A percentile compares a stretch with the other conserved stretches of the same genome.
Conservation (phyloP, 2,888 invertebrate species). For the Melanophora roralis region DNA sequence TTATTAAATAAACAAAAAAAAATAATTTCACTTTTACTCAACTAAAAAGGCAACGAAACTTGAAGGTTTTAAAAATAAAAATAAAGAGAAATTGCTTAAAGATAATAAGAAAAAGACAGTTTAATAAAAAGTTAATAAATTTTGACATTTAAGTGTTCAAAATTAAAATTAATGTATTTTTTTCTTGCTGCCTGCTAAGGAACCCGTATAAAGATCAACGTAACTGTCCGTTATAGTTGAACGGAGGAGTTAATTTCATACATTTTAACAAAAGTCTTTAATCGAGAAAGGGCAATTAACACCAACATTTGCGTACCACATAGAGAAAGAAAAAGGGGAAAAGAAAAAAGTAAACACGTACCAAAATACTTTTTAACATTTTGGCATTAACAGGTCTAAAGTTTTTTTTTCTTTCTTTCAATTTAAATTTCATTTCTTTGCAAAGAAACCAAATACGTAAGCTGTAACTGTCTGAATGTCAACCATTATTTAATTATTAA, state of each 20-base stretch:
- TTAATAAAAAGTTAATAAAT: conserved; percentile 26
- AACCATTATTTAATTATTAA: too few species aligned
- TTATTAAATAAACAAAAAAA: conserved; percentile 42
- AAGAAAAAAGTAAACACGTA: conserved; percentile 3
- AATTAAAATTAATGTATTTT: not conserved
- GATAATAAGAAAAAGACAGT: not conserved
- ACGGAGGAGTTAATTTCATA: not conserved
- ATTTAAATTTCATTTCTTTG: not conserved
- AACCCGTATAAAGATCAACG: not conserved
- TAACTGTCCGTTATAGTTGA: not conserved
- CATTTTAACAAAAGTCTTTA: not conserved
- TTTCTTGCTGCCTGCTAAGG: not conserved
- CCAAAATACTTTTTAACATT: conserved; percentile 7
- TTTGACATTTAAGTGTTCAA: conserved; percentile 41
- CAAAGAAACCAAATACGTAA: conserved; percentile 16
- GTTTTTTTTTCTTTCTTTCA: not conserved
- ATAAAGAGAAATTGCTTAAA: conserved; percentile 54
- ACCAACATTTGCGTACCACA: too few species aligned
- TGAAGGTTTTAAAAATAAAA: conserved; percentile 4
- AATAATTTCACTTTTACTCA: conserved; percentile 63
- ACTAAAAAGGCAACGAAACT: conserved; percentile 29
- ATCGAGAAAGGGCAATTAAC: not conserved
- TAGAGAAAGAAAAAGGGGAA: not conserved
- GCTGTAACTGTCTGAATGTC: too few species aligned
- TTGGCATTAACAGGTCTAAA: not conserved